These are phyloP conservation scores for Phaenicophaeus curvirostris DNA, from an alignment of 2,797 vertebrate species.

Conservation along the genomic window DNA sequence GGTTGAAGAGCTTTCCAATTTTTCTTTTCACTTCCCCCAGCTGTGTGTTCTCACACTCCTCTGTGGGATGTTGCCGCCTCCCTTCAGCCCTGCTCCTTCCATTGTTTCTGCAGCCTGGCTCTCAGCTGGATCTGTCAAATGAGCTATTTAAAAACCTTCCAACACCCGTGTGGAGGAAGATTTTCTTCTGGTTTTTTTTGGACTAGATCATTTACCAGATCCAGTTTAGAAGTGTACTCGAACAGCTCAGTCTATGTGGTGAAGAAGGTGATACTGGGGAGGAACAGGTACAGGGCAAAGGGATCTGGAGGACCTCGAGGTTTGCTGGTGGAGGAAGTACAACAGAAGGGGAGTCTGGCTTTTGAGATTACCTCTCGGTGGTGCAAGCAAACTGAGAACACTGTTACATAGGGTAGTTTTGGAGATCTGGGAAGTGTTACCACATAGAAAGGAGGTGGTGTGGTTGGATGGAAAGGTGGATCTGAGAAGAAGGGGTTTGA, in stretches of 20 bases:
- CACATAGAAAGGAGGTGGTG: fast-evolving
- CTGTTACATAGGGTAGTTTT: not conserved
- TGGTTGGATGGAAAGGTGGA: not conserved
- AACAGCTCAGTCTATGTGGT: fast-evolving
- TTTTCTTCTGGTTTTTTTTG: not conserved
- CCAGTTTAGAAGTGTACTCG: not conserved
- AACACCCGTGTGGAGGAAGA: not conserved
- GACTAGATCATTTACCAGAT: not conserved
- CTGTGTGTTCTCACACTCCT: conserved; percentile 28
- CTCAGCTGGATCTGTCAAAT: not conserved
- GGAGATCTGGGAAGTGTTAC: not conserved
- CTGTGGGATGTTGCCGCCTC: not conserved
- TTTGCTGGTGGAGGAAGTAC: not conserved
- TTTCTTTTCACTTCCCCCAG: not conserved
- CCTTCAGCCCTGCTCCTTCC: not conserved
- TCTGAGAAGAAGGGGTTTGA: not conserved
- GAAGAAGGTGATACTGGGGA: not conserved
- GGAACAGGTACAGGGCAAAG: not conserved
- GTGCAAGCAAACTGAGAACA: not conserved
- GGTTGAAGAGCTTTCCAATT: not conserved
- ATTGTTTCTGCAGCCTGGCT: not conserved
- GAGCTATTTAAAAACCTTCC: not conserved
- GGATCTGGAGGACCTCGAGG: not conserved
- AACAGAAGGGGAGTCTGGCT: not conserved
- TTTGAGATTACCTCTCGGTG: not conserved